phyloP scores from a whole-genome alignment of 2,113 vertebrate species.

The Ageneiosus marmoratus region DNA sequence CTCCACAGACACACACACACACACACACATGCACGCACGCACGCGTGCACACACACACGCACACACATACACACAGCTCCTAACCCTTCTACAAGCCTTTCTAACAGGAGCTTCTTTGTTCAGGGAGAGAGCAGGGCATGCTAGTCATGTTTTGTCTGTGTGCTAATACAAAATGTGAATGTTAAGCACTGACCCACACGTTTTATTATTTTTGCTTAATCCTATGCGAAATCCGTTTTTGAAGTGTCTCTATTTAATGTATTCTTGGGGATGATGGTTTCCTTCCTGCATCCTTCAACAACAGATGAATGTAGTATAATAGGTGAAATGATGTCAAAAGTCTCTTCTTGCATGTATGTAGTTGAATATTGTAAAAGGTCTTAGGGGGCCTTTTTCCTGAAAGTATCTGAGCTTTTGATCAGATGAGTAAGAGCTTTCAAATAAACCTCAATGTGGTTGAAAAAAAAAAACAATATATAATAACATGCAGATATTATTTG shows the following conservation, averaged over 20 bases:
- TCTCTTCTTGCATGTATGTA: constrained; percentile 10
- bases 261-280: constrained; percentile 22
- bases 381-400: constrained; percentile 10
- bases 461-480: not conserved
- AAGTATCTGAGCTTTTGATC: not conserved
- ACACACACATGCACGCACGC: not conserved
- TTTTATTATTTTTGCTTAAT: constrained; percentile 34
- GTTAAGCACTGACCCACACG: constrained; percentile 35
- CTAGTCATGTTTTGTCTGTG: constrained; percentile 60
- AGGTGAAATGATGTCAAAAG: constrained; percentile 11
- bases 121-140: constrained; percentile 63
- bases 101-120: constrained; percentile 64
- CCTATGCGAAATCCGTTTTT: constrained; percentile 33
- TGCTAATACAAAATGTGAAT: constrained; percentile 69
- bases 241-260: constrained; percentile 26
- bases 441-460: not conserved
- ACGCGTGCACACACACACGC: not conserved
- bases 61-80: constrained; percentile 8
- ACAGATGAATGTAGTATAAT: not conserved
- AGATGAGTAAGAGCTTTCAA: constrained; percentile 6
- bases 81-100: constrained; percentile 41
- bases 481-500: not conserved
- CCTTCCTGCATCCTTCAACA: not conserved
- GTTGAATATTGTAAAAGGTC: constrained; percentile 29
- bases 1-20: not conserved